phyloP scores from a whole-genome alignment of 2,888 invertebrate genomes.

The Cremastinae sp. region DNA sequence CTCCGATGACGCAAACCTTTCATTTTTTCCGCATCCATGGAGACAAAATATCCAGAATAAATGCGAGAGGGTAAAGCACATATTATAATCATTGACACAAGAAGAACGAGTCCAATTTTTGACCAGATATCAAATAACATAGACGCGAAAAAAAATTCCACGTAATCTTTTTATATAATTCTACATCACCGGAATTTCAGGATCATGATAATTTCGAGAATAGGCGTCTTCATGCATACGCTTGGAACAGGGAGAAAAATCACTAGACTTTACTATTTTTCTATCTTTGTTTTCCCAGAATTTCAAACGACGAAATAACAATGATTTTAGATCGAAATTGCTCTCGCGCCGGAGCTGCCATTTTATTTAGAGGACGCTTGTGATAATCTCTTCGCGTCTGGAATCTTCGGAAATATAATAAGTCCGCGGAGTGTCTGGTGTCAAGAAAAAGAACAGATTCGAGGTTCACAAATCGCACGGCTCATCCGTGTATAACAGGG shows the following conservation, averaged over 20 bases:
- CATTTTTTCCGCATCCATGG: slow-evolving; percentile 11
- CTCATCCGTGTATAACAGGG: slow-evolving; percentile 33
- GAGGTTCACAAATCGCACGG: slow-evolving; percentile 31
- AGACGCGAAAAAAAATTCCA: slow-evolving; percentile 2
- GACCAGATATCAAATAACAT: slow-evolving; percentile 5
- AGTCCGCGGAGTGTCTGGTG: neutral
- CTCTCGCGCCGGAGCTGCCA: slow-evolving; percentile 4
- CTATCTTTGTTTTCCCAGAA: slow-evolving; percentile 42
- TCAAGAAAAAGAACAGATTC: slow-evolving; percentile 13
- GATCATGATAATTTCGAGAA: no score
- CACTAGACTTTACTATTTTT: no score
- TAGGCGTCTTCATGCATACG: no score
- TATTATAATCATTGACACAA: no score
- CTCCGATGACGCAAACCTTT: slow-evolving; percentile 37
- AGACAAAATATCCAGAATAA: slow-evolving; percentile 15
- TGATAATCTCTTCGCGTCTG: neutral
- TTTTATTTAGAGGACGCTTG: neutral
- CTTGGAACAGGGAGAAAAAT: no score
- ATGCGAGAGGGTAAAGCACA: slow-evolving; percentile 17
- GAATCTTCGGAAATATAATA: neutral
- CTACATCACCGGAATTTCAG: neutral
- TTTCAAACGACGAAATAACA: slow-evolving; percentile 8
- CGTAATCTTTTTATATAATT: neutral
- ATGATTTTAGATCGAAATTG: slow-evolving; percentile 3
- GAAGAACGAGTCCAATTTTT: no score